Evolutionary conservation across 2,113 vertebrate species (phyloP), one percentile per base, ranked within the genome.

Genomic region (Ranitomeya variabilis): DNA sequence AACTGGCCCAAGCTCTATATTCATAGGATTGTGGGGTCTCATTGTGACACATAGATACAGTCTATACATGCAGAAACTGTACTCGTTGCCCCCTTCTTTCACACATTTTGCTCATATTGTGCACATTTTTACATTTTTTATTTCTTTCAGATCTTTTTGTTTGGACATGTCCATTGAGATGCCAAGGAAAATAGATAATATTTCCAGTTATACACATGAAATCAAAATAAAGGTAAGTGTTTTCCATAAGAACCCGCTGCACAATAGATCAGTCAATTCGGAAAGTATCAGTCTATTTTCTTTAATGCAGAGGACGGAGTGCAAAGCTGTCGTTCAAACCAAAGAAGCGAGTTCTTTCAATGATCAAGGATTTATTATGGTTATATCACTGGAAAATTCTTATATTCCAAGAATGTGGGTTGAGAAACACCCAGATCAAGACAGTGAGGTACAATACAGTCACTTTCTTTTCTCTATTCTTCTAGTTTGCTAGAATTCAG

Each of bases 331-430:
- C 54, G 83, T 97, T 83, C 94, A 94, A 16, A 95, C 95, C 2
- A 21, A 94, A 88, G 94, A 96, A 0, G 93, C 92, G 52, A 93
- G 96, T 90, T 91, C 86, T 37, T 90, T 97, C 87, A 94, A 93
- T n/a, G 51, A 90, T 1, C 90, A 90, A 1, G 96, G 96, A 6
- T 97, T 97, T 93, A 93, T 93, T 91, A 91, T 97, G 80, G 92
- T 86, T 37, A 66, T 94, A 7, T 66, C 74, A 78, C 91, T 97
- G 92, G 91, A 91, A 88, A 86, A 96, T 82, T 90, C 93, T 0
- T 94, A 96, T 91, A 92, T 96, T 52, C 95, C 95, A 90, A 94
- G 96, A 92, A 98, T 97, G 96, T 97, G 96, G 95, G 95, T 97
- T 86, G 96, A 98, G 90, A 96, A 95, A 66, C 95, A 97, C 92